phyloP scores from a whole-genome alignment of 2,113 vertebrate genomes.

The Cololabis saira region DNA sequence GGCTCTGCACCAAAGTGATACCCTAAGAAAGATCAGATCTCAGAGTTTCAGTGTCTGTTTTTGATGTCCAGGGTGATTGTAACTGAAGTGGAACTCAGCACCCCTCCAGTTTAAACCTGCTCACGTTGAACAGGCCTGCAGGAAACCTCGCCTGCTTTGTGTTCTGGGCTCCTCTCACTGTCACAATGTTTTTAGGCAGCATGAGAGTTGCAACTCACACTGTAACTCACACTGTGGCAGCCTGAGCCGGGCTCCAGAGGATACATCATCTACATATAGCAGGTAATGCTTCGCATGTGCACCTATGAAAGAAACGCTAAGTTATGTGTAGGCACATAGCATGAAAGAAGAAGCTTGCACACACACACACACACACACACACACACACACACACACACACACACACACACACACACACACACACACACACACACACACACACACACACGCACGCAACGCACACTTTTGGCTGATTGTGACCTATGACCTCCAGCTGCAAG shows the following conservation, averaged over 20 bases:
- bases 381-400: slow-evolving; percentile 10
- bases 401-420: slow-evolving; percentile 6
- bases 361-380: slow-evolving; percentile 18
- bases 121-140: slow-evolving; percentile 23
- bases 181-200: slow-evolving; percentile 66
- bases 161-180: slow-evolving; percentile 65
- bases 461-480: slow-evolving; percentile 59
- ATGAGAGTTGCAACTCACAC: slow-evolving; percentile 54
- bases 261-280: slow-evolving; percentile 34
- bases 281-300: slow-evolving; percentile 51
- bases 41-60: slow-evolving; percentile 15
- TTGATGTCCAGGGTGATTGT: slow-evolving; percentile 12
- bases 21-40: slow-evolving; percentile 34
- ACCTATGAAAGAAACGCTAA: slow-evolving; percentile 33
- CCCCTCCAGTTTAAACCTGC: slow-evolving; percentile 27
- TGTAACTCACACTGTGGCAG: slow-evolving; percentile 40
- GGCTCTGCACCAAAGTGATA: neutral
- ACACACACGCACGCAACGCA: slow-evolving; percentile 21
- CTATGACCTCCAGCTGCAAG: slow-evolving; percentile 62
- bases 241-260: slow-evolving; percentile 25
- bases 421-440: slow-evolving; percentile 8
- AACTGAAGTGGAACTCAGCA: slow-evolving; percentile 49
- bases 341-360: slow-evolving; percentile 11
- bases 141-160: slow-evolving; percentile 68
- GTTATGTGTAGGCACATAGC: slow-evolving; percentile 5